Evolutionary conservation across 2,797 vertebrate genomes (phyloP), one percentile per base, ranked within the genome.

Genomic region (Oryzias sinensis): DNA sequence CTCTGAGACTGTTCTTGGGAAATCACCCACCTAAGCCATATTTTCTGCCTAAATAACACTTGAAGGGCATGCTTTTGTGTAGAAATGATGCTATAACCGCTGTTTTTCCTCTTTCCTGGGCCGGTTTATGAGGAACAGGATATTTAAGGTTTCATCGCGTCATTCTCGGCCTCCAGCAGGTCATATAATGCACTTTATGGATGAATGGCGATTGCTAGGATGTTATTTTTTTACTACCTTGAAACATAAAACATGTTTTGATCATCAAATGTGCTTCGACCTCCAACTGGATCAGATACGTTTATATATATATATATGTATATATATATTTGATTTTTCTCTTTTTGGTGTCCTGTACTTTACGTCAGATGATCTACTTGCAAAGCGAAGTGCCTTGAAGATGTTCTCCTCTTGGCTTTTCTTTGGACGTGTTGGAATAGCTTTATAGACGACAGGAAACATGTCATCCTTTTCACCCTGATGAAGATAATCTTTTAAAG

Each of bases 141-240:
- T 46, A 17, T 43, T 25, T 57, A 4, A 43, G 48, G 53, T 52
- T 49, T 25, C 74, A 59, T 54, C 18, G 14, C 78, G 57, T 77
- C 51, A 48, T 47, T 59, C 15, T 18, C 40, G 56, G 45, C 64
- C 73, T 64, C 41, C 8, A 17, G 18, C 49, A 25, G 72, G 77
- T 75, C 65, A 6, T 14, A 46, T 64, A 53, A 84, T 76, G 90
- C 90, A 90, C 89, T 91, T 91, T 91, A 91, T 57, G 73, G 74
- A 70, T 66, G 65, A 73, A 68, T 73, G 78, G 71, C 61, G 47
- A 68, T 66, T 60, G 58, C 43, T 70, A 25, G 16, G 22, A 61
- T 58, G 8, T 48, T 33, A 24, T 61, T 80, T 80, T 63, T 80
- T 63, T 67, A 61, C 17, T 52, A 6, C 64, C 55, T 65, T 40